phyloP scores from a whole-genome alignment of 2,888 invertebrate genomes.

The Ichneumoninae sp. region DNA sequence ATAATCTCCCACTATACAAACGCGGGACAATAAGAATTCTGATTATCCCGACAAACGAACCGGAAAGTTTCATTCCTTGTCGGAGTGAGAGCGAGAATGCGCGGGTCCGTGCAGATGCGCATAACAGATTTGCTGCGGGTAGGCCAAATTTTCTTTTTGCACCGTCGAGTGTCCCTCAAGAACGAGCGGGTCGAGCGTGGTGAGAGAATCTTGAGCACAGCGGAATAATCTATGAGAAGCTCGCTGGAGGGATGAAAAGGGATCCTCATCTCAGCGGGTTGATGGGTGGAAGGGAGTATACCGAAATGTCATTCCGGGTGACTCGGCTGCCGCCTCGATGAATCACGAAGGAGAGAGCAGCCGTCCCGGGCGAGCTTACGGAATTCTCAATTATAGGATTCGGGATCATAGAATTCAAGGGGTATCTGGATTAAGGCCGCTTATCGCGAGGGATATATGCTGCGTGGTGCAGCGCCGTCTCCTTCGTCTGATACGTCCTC shows the following conservation, averaged over 20 bases:
- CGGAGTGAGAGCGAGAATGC: too few species aligned
- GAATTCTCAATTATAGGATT: conserved; percentile 76
- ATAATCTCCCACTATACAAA: neutral
- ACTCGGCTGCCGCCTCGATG: conserved; percentile 11
- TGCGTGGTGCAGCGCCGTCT: conserved; percentile 6
- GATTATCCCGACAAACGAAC: neutral
- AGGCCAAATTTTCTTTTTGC: neutral
- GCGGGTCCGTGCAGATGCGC: too few species aligned
- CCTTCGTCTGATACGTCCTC: neutral
- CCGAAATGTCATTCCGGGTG: conserved; percentile 25
- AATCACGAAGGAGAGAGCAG: conserved; percentile 23
- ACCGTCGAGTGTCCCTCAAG: neutral
- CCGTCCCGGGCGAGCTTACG: conserved; percentile 69
- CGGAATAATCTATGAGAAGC: neutral
- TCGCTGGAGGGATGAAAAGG: conserved; percentile 9
- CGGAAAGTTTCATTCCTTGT: neutral
- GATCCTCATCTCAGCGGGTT: neutral
- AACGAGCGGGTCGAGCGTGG: neutral
- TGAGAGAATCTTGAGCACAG: neutral
- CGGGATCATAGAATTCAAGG: conserved; percentile 75
- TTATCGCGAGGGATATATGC: conserved; percentile 72
- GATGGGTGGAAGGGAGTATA: neutral
- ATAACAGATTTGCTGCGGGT: too few species aligned
- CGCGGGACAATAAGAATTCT: neutral
- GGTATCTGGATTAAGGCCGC: conserved; percentile 73